These are phyloP conservation scores for Tadarida brasiliensis DNA, from an alignment of 2,797 vertebrate genomes.

Conservation along the genomic window DNA sequence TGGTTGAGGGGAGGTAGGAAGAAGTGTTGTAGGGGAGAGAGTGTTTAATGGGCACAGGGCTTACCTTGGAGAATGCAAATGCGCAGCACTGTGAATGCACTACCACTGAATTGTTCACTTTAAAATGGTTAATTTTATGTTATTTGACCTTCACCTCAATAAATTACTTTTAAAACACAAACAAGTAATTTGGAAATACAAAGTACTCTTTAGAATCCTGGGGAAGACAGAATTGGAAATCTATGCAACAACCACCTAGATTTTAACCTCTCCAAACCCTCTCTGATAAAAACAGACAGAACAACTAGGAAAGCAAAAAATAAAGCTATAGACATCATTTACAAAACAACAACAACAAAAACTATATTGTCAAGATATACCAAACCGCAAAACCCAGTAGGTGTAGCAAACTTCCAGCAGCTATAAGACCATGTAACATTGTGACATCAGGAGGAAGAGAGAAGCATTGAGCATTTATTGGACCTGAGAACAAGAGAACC, in stretches of 20 bases:
- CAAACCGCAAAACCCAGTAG: background rate
- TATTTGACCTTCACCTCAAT: background rate
- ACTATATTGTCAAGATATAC: too few relatives aligned
- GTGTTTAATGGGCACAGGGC: background rate
- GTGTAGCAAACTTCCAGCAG: background rate
- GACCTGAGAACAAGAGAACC: background rate
- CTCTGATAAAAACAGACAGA: background rate
- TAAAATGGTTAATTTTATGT: background rate
- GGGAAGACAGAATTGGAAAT: background rate
- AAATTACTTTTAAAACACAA: background rate
- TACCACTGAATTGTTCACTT: background rate
- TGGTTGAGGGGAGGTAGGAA: background rate
- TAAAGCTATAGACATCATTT: background rate
- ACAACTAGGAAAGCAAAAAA: background rate
- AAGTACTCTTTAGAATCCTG: background rate
- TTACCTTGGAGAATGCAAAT: background rate
- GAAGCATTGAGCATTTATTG: accelerated
- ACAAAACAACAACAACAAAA: background rate
- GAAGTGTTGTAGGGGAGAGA: background rate
- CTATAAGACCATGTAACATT: background rate
- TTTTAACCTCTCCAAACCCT: background rate
- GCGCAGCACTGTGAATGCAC: background rate
- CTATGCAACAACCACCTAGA: background rate
- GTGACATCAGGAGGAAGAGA: too few relatives aligned
- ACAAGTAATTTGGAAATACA: background rate